Evolutionary conservation across 2,797 vertebrate genomes (phyloP).

Genomic region (Naso thynnoides): DNA sequence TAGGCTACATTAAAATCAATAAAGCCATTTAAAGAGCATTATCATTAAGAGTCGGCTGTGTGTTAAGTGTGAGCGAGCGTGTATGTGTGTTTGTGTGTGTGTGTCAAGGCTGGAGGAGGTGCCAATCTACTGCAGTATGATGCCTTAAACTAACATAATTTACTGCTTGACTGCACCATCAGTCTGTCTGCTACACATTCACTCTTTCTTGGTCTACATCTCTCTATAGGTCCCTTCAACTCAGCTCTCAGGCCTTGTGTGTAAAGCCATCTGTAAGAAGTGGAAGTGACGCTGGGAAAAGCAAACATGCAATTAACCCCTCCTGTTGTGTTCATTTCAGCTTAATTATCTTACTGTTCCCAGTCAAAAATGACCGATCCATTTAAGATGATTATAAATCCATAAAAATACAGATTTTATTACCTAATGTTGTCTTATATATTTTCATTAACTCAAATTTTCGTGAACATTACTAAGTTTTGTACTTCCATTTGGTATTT

Average conservation of each 20-base stretch:
- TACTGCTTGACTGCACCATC: constrained; percentile 74
- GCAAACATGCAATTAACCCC: too few species aligned
- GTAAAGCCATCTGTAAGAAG: constrained; percentile 11
- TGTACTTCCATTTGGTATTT: too few species aligned
- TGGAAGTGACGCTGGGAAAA: too few species aligned
- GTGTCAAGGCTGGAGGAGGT: constrained; percentile 44
- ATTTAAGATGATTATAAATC: too few species aligned
- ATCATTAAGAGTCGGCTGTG: constrained; percentile 77
- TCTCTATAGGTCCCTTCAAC: constrained; percentile 31
- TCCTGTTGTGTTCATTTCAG: too few species aligned
- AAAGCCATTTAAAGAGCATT: constrained; percentile 81
- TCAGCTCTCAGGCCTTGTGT: constrained; percentile 23
- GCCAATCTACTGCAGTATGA: constrained; percentile 53
- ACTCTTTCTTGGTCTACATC: constrained; percentile 20
- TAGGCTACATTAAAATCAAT: constrained; percentile 83
- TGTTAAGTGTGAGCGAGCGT: constrained; percentile 65
- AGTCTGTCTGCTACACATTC: constrained; percentile 32
- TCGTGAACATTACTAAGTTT: too few species aligned
- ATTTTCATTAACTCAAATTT: too few species aligned
- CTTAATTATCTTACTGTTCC: too few species aligned
- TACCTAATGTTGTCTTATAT: too few species aligned
- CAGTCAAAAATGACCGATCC: too few species aligned
- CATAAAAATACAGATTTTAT: too few species aligned
- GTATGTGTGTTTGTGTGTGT: constrained; percentile 64
- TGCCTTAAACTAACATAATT: constrained; percentile 83